Conservation (phyloP, 2,888 invertebrate genomes). For the Sminthurinus aureus region DNA sequence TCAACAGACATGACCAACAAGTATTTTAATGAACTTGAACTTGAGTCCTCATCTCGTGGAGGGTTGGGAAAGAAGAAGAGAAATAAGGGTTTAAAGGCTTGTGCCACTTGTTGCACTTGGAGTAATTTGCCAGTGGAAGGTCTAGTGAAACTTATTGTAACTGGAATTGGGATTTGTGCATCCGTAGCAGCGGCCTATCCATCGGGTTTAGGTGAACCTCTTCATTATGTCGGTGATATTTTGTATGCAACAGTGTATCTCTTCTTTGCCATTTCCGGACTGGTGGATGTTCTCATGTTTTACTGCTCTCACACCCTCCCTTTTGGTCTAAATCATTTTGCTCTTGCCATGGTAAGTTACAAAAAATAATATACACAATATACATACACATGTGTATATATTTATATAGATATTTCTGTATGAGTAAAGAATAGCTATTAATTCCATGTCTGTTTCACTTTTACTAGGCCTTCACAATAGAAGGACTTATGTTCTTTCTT, state of each 20-base stretch:
- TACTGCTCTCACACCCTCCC: slow-evolving; percentile 63
- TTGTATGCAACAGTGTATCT: slow-evolving; percentile 63
- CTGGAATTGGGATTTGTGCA: slow-evolving; percentile 53
- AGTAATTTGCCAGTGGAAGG: slow-evolving; percentile 57
- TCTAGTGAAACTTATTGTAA: slow-evolving; percentile 55
- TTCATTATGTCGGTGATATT: slow-evolving; percentile 57
- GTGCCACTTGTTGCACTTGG: slow-evolving; percentile 23
- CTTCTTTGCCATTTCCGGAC: slow-evolving; percentile 64
- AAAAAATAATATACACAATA: background rate
- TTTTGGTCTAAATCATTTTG: slow-evolving; percentile 62
- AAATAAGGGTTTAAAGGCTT: background rate
- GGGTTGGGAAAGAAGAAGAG: slow-evolving; percentile 16
- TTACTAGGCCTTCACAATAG: slow-evolving; percentile 62
- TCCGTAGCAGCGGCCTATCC: slow-evolving; percentile 54
- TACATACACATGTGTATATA: no score
- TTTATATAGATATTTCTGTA: no score
- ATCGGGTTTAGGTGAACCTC: slow-evolving; percentile 38
- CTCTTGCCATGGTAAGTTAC: slow-evolving; percentile 60
- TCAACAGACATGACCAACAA: slow-evolving; percentile 37
- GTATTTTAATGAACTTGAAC: slow-evolving; percentile 18
- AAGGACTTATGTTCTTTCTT: slow-evolving; percentile 62
- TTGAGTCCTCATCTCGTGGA: slow-evolving; percentile 22
- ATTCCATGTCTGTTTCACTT: no score
- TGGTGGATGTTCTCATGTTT: slow-evolving; percentile 63
- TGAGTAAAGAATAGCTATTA: no score